phyloP scores from a whole-genome alignment of 2,888 invertebrate species.

The Lasioglossum pauxillum region DNA sequence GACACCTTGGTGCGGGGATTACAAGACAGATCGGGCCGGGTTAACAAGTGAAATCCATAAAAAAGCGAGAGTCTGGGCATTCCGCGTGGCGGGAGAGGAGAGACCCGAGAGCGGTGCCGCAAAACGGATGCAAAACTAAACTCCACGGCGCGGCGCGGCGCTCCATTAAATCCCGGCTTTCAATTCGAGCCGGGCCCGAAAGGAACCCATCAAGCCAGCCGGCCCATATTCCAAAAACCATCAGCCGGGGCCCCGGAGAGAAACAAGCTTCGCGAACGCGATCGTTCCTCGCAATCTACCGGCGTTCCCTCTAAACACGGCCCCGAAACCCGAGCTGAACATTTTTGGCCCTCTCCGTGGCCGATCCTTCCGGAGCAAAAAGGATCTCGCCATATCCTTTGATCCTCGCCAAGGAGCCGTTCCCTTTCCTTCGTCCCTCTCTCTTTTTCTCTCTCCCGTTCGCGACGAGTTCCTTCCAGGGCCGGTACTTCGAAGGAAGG shows the following conservation, averaged over 20 bases:
- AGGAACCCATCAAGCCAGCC: conserved; percentile 49
- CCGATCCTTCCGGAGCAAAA: conserved; percentile 70
- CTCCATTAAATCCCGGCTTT: conserved; percentile 47
- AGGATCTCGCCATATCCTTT: conserved; percentile 74
- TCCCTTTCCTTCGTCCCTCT: conserved; percentile 61
- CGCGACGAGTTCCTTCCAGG: conserved; percentile 53
- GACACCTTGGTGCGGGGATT: neutral
- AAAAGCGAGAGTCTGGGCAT: neutral
- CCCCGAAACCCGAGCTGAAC: conserved; percentile 71
- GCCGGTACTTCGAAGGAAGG: conserved; percentile 69
- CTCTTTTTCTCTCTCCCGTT: conserved; percentile 46
- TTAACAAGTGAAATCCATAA: neutral
- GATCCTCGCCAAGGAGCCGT: conserved; percentile 73
- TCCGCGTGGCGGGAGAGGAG: neutral
- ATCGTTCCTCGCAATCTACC: conserved; percentile 54
- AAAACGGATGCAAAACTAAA: conserved; percentile 33
- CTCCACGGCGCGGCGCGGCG: conserved; percentile 16
- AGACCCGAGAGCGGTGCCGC: neutral
- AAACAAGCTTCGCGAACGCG: conserved; percentile 52
- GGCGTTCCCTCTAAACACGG: conserved; percentile 53
- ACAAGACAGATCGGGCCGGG: neutral
- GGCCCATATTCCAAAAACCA: conserved; percentile 58
- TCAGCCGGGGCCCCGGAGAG: conserved; percentile 36
- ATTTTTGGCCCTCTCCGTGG: conserved; percentile 66
- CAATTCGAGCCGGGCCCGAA: conserved; percentile 41